Base-by-base conservation (phyloP, 1,140 invertebrate species). In the Brachionus koreanus region DNA sequence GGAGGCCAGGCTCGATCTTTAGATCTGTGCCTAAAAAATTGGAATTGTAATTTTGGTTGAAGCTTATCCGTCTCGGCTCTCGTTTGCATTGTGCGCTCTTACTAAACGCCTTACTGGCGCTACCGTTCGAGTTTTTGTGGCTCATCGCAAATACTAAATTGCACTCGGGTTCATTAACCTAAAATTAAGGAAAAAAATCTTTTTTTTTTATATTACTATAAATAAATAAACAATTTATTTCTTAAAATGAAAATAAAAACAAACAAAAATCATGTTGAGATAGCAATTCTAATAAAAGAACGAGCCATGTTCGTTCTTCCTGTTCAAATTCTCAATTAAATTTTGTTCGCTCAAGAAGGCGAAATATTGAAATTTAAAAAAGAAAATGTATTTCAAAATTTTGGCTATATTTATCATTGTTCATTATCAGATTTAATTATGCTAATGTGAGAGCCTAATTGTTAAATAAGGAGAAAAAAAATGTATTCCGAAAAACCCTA, bases 351-450 rank as follows among this genome's bases (percentile, higher is more conserved):
- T 65, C 29, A 65, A 33, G 23, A 65, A 33, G 29, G 63, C 9
- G 6, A 65, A 65, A 33, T 65, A 65, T 65, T 65, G 63, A 65
- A 65, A 33, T 35, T 65, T 65, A 33, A 33, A 33, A 33, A 65
- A 33, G 5, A 46, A 65, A 35, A 69, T 25, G 37, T 69, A 39
- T 69, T 69, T 69, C 33, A 39, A 69, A 69, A 69, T 39, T 65
- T 65, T 65, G 9, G 63, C 33, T 65, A 65, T 35, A 65, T 33
- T 65, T 65, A 65, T 65, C 63, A 33, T 65, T 65, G 63, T 65
- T 33, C 63, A 39, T 72, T 74, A 74, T 74, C 42, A 74, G 69
- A 74, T 74, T 74, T 74, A 43, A 74, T 74, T 74, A 74, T 74
- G 69, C 13, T 74, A 74, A 74, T 74, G 33, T 65, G 25, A 37